Conservation (phyloP, 2,888 invertebrate species). For the Drosophila colorata region DNA sequence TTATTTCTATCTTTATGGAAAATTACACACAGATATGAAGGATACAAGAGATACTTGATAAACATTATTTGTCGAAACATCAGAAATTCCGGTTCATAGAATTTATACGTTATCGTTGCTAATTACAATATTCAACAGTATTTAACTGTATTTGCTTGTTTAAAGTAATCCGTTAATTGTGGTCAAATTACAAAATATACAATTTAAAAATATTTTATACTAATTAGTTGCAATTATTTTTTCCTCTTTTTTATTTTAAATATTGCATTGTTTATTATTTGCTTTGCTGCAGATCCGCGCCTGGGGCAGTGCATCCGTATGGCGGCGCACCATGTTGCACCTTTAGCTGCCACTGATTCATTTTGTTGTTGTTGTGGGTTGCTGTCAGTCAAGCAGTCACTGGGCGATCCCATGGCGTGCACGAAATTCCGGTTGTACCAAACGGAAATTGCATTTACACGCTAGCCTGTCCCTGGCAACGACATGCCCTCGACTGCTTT, state of each 20-base stretch:
- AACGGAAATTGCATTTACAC: constrained; percentile 76
- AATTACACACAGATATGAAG: too few relatives aligned
- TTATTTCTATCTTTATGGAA: too few relatives aligned
- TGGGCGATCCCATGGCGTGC: constrained; percentile 31
- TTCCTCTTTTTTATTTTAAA: too few relatives aligned
- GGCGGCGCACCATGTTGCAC: constrained; percentile 12
- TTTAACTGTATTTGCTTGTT: too few relatives aligned
- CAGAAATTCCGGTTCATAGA: too few relatives aligned
- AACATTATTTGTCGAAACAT: too few relatives aligned
- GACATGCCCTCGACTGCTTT: constrained; percentile 16
- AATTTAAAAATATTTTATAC: not conserved
- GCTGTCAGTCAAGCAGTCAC: constrained; percentile 54
- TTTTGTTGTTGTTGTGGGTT: constrained; percentile 13
- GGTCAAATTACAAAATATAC: not conserved
- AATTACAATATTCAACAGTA: too few relatives aligned
- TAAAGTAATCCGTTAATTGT: too few relatives aligned
- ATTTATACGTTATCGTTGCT: too few relatives aligned
- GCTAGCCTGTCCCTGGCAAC: constrained; percentile 46
- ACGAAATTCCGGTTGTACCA: constrained; percentile 72
- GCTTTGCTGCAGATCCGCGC: not conserved
- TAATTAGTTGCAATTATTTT: too few relatives aligned
- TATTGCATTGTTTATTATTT: constrained; percentile 5
- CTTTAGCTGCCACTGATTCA: constrained; percentile 1
- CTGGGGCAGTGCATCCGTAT: constrained; percentile 20
- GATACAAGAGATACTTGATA: too few relatives aligned